Evolutionary conservation across 2,888 invertebrate genomes (phyloP), one percentile per base, ranked within the genome.

Genomic region (Amphiduros pacificus): DNA sequence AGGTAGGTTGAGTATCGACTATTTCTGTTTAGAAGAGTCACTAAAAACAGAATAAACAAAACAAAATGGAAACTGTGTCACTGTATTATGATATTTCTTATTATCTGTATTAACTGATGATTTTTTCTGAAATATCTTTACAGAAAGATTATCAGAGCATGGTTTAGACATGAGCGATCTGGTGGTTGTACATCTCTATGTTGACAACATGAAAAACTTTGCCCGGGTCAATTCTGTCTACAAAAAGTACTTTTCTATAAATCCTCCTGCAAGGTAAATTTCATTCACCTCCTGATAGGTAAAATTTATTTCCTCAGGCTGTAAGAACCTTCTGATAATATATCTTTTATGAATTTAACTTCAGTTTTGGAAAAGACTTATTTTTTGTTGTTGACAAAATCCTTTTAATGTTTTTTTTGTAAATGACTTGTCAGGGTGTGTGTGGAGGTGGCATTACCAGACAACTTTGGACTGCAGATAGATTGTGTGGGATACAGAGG

Each of bases 191-290:
- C 91, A 90, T 68, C 86, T 95, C 74, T 94, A 91, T 79, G 89
- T 96, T 74, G 87, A 89, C 50, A 89, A 91, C 73, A 93, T 96
- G 89, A 85, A 85, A 0, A 88, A 91, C 70, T 96, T 93, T 81
- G 85, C 87, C 0, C 85, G 86, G 9, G 84, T 94, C 67, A 96
- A 95, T 81, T 85, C 87, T 66, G 87, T 90, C 22, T 96, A 96
- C 78, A 86, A 87, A 57, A 86, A 87, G 57, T 87, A 88, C 67
- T 89, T 95, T 76, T 86, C 86, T 72, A 88, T 90, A 83, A 94
- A 94, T 36, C 94, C 95, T 9, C 85, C 85, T 31, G 70, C 74
- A 36, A 76, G 80, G 79, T 79, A 70, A 61, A 54, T 14, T 9
- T 17, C 20, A 9, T 9, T 17, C 11, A 17, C 20, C 49, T 17